Evolutionary conservation across 2,888 invertebrate genomes (phyloP).

Genomic region (Anaspis maculata): DNA sequence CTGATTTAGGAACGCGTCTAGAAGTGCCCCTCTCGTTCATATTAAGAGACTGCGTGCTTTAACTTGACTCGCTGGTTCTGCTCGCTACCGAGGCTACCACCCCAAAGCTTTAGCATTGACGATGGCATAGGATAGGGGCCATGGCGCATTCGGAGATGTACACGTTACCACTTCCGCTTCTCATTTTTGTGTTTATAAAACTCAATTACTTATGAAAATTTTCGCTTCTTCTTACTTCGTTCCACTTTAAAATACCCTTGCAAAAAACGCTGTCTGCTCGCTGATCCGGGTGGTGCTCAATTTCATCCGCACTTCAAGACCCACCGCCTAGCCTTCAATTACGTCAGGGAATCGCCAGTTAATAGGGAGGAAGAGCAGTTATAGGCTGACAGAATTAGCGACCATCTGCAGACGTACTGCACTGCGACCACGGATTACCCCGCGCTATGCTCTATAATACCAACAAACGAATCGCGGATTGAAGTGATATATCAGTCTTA

Average conservation of each 20-base stretch:
- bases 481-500: slow-evolving; percentile 36
- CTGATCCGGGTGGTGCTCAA: slow-evolving; percentile 12
- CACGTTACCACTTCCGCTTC: slow-evolving; percentile 20
- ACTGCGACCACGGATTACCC: slow-evolving; percentile 30
- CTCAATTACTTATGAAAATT: slow-evolving; percentile 27
- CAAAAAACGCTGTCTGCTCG: neutral
- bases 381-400: slow-evolving; percentile 20
- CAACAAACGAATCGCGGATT: slow-evolving; percentile 32
- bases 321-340: slow-evolving; percentile 13
- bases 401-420: slow-evolving; percentile 30
- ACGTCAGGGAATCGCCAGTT: slow-evolving; percentile 20
- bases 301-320: slow-evolving; percentile 14
- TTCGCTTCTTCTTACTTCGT: slow-evolving; percentile 17
- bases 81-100: slow-evolving; percentile 1
- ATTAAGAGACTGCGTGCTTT: slow-evolving; percentile 17
- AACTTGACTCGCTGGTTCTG: slow-evolving; percentile 5
- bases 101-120: neutral
- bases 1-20: slow-evolving; percentile 34
- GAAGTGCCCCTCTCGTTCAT: slow-evolving; percentile 17
- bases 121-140: neutral
- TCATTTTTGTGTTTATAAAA: slow-evolving; percentile 26
- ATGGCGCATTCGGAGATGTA: neutral
- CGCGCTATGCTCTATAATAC: slow-evolving; percentile 26
- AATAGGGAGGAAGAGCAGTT: slow-evolving; percentile 21
- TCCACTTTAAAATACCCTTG: slow-evolving; percentile 15